These are phyloP conservation scores for Dasyornis broadbenti DNA, from an alignment of 2,113 vertebrate species.

Conservation along the genomic window DNA sequence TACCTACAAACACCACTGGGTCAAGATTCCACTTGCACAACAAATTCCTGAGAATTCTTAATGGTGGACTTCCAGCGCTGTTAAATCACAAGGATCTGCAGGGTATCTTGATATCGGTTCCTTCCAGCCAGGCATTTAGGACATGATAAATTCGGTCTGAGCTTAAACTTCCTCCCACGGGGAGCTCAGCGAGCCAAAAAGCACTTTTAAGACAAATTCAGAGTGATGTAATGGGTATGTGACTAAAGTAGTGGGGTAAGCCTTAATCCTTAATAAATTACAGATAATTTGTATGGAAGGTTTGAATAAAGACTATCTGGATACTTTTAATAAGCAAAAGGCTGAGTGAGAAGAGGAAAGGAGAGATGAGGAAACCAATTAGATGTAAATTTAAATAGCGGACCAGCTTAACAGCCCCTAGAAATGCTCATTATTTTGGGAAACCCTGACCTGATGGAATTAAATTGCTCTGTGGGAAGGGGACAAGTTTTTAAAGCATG, in stretches of 20 bases:
- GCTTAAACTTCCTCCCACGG: background rate
- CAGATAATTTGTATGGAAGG: background rate
- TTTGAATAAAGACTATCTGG: background rate
- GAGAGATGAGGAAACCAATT: background rate
- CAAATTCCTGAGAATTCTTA: background rate
- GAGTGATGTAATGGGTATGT: background rate
- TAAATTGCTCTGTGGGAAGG: background rate
- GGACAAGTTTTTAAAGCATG: background rate
- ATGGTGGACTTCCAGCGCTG: background rate
- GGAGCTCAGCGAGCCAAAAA: background rate
- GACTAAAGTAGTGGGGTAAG: background rate
- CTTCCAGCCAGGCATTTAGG: background rate
- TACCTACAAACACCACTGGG: fast-evolving
- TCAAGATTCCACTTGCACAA: background rate
- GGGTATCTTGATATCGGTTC: background rate
- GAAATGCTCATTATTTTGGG: background rate
- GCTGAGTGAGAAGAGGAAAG: background rate
- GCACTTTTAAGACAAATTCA: background rate
- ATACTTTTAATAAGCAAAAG: background rate
- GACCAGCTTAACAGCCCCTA: background rate
- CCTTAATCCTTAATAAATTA: constrained; percentile 28
- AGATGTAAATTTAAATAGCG: background rate
- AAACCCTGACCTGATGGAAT: background rate
- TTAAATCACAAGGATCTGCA: background rate
- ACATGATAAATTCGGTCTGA: background rate